Percentiles rank a stretch among this genome's conserved stretches.
phyloP scores from a whole-genome alignment of 2,797 vertebrate species.

The Tympanoctomys barrerae region DNA sequence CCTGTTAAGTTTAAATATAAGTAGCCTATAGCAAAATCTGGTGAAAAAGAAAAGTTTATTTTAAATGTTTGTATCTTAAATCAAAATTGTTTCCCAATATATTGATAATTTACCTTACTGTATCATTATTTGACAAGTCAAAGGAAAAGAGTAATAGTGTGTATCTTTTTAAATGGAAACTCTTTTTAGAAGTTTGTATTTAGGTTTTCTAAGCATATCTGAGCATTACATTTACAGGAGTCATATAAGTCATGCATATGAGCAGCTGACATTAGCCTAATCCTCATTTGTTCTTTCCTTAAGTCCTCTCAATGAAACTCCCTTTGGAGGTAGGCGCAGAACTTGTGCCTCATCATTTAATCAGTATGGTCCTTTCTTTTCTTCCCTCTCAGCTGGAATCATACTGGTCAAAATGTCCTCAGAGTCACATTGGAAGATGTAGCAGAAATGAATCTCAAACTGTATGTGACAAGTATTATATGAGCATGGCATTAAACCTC shows the following conservation, averaged over 20 bases:
- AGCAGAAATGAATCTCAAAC: neutral
- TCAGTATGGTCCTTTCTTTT: neutral
- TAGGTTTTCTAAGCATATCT: neutral
- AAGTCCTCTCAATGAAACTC: neutral
- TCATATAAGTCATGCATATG: neutral
- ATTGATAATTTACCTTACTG: neutral
- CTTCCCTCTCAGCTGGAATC: neutral
- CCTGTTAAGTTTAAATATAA: neutral
- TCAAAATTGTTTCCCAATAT: neutral
- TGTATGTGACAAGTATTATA: neutral
- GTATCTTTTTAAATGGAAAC: neutral
- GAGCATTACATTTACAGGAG: neutral
- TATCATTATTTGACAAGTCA: constrained; percentile 5
- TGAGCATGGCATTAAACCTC: neutral
- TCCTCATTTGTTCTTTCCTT: neutral
- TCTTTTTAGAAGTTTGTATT: neutral
- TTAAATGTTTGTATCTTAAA: neutral
- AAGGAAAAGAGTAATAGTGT: neutral
- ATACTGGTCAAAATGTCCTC: neutral
- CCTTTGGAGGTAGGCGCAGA: neutral
- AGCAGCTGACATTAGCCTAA: neutral
- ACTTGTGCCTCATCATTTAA: neutral
- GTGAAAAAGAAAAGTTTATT: neutral
- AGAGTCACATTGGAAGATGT: neutral
- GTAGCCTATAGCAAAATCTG: neutral